Conservation (phyloP, 1,140 invertebrate genomes). For the Ganaspis sp. region DNA sequence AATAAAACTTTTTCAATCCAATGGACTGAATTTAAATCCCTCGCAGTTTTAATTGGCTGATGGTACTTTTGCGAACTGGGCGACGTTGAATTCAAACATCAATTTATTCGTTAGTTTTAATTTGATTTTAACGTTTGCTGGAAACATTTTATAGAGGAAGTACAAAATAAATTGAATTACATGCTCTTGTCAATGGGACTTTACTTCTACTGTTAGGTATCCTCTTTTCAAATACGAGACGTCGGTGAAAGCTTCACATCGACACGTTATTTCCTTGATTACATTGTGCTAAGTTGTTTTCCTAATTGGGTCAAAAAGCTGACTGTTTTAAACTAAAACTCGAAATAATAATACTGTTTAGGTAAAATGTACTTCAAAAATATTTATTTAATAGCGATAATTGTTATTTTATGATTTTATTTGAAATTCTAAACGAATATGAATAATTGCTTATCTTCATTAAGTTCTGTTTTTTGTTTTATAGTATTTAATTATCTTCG, state of each 20-base stretch:
- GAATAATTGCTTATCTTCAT: no score
- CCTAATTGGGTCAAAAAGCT: not conserved
- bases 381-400: no score
- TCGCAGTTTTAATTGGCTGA: conserved; percentile 9
- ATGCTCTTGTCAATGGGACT: not conserved
- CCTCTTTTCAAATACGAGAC: not conserved
- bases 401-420: no score
- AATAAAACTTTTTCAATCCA: not conserved
- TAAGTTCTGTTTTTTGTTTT: no score
- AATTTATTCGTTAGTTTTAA: conserved; percentile 19
- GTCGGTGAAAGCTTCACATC: not conserved
- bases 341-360: no score
- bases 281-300: not conserved
- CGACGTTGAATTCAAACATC: conserved; percentile 17
- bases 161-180: conserved; percentile 24
- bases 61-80: not conserved
- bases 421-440: no score
- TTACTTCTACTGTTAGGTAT: not conserved
- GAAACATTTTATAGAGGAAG: conserved; percentile 12
- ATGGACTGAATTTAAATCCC: conserved; percentile 3
- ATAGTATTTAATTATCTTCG: no score
- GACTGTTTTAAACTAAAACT: not conserved
- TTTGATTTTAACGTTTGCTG: conserved; percentile 20
- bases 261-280: not conserved
- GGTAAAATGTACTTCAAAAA: no score